These are phyloP conservation scores for Uropetala carovei DNA, from an alignment of 2,888 invertebrate species.

Conservation along the genomic window DNA sequence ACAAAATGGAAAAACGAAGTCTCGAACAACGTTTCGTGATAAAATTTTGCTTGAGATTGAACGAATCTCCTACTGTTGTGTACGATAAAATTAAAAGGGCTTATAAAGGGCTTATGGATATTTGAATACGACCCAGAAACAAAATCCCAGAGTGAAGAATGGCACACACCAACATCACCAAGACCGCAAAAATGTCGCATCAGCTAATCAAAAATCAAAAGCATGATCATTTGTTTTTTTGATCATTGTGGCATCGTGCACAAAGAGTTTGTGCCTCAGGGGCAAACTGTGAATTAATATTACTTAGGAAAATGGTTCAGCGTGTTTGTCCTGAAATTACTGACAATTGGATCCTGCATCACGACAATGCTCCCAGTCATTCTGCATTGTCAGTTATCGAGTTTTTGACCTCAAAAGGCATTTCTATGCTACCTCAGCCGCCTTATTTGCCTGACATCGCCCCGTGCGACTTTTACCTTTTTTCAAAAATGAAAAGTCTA, in stretches of 20 bases:
- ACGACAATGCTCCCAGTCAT: not conserved
- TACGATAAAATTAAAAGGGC: too few relatives aligned
- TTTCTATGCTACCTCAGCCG: not conserved
- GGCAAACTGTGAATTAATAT: not conserved
- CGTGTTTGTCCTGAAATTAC: conserved; percentile 12
- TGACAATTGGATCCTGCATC: not conserved
- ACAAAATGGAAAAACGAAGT: too few relatives aligned
- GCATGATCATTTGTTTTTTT: not conserved
- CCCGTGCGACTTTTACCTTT: conserved; percentile 23
- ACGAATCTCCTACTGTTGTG: too few relatives aligned
- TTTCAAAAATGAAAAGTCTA: too few relatives aligned
- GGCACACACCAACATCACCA: not conserved
- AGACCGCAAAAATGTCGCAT: not conserved
- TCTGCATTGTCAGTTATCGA: not conserved
- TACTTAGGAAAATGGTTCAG: not conserved
- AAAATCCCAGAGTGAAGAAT: not conserved
- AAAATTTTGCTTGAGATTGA: not conserved
- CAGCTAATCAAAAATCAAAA: conserved; percentile 9
- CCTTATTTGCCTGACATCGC: not conserved
- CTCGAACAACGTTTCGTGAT: not conserved
- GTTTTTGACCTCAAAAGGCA: not conserved
- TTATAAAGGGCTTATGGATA: too few relatives aligned
- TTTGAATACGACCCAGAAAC: not conserved
- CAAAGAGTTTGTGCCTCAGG: not conserved
- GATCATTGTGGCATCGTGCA: not conserved